Percentiles rank a stretch among this genome's conserved stretches.
Conservation (phyloP, 2,113 vertebrate species). For the Hymenochirus boettgeri region DNA sequence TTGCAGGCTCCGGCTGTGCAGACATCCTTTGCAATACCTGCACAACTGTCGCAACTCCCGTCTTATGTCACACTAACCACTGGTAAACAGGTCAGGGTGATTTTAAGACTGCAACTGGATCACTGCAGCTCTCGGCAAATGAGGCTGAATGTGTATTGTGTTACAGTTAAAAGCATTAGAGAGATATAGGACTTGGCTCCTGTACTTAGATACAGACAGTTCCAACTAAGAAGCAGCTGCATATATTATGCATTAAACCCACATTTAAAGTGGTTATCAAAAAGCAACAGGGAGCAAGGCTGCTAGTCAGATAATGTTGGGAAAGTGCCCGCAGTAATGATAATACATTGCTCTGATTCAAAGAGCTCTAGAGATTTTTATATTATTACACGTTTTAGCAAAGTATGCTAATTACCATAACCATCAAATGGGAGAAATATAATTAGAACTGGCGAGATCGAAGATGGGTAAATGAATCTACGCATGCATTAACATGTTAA, state of each 20-base stretch:
- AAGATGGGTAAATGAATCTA: conserved; percentile 36
- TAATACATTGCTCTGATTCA: conserved; percentile 26
- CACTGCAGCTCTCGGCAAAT: no score
- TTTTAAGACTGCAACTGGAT: no score
- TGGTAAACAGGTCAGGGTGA: no score
- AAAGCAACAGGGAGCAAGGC: conserved; percentile 21
- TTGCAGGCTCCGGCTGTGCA: no score
- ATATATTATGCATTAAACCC: conserved; percentile 35
- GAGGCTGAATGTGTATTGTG: not conserved
- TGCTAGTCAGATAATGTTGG: conserved; percentile 11
- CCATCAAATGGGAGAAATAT: conserved; percentile 33
- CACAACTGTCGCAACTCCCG: no score
- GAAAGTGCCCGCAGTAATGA: conserved; percentile 26
- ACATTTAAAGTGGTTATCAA: conserved; percentile 33
- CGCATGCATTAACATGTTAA: conserved; percentile 39
- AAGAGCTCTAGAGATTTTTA: conserved; percentile 24
- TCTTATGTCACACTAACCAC: no score
- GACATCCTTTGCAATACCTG: no score
- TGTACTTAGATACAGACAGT: conserved; percentile 22
- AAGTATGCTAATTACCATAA: conserved; percentile 36
- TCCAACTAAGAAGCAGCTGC: conserved; percentile 17
- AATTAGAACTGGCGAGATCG: conserved; percentile 30
- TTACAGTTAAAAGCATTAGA: not conserved
- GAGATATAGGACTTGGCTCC: conserved; percentile 7
- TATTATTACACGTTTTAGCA: conserved; percentile 33